Base-by-base conservation (phyloP, 2,113 vertebrate species). In the Atherinomorus stipes region DNA sequence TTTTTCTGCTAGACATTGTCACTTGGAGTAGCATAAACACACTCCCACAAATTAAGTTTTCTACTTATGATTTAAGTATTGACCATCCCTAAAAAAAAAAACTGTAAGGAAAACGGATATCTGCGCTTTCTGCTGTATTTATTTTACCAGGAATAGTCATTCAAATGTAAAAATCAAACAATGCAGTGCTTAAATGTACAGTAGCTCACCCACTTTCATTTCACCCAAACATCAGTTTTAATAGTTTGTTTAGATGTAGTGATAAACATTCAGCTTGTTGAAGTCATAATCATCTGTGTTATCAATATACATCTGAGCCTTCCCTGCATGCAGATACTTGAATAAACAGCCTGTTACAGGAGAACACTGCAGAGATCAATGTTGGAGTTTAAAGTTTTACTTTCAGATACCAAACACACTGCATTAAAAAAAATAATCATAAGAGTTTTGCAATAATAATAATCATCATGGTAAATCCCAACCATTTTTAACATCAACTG, bases 121-220 rank as follows among this genome's bases (percentile, higher is more conserved):
- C 25, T 2, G 12, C 76, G 65, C 94, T 95, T 94, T 95, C 93
- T 94, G 90, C 94, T 95, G 54, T 93, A 92, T 96, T 98, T 96
- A 96, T 97, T 97, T 95, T 93, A 93, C 95, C 42, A 95, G 93
- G 95, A 96, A 97, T 96, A 97, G 96, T 96, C 94, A 96, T 95
- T 96, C 93, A 95, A 95, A 94, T 95, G 95, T 91, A 92, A 83
- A 78, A 81, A 78, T 26, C 9, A 69, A 82, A 71, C 49, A 93
- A 94, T 92, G 93, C 92, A 93, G 94, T 47, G 67, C 66, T 42
- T 22, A 34, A 67, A 64, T 37, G 34, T 37, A 5, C 34, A 23
- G 52, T 93, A 94, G 90, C 93, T 94, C 83, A 93, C 91, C 40
- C 56, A 77, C 90, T 49, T 19, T 51, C 38, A 37, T 49, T 57